phyloP scores from a whole-genome alignment of 2,797 vertebrate genomes.

The Nannoperca obscura region DNA sequence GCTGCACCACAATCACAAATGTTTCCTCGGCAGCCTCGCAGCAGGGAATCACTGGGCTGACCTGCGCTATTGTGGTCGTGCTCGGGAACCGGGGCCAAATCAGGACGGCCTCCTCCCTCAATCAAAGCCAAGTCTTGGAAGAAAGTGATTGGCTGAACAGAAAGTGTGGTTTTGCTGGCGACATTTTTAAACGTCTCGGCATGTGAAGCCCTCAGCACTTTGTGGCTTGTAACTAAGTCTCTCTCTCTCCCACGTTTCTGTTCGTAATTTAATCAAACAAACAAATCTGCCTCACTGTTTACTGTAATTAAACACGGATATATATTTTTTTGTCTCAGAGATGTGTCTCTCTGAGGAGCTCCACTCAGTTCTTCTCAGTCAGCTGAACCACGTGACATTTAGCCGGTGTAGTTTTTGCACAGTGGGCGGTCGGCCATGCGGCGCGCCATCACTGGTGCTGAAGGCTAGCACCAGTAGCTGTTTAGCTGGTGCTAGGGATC shows the following conservation, averaged over 20 bases:
- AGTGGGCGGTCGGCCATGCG: constrained; percentile 6
- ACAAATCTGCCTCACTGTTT: not conserved
- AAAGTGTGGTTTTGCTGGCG: not conserved
- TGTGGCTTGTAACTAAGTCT: not conserved
- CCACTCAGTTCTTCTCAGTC: constrained; percentile 6
- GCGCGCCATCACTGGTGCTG: constrained; percentile 12
- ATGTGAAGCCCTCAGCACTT: no score
- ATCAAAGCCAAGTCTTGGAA: not conserved
- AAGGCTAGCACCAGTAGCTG: not conserved
- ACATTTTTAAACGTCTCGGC: not conserved
- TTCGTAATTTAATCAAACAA: not conserved
- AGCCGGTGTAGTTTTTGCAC: constrained; percentile 5
- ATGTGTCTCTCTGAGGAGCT: constrained; percentile 11
- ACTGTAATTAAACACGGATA: not conserved
- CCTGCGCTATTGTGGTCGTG: not conserved
- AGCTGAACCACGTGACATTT: constrained; percentile 9
- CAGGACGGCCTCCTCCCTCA: not conserved
- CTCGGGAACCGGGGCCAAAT: not conserved
- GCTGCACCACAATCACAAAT: not conserved
- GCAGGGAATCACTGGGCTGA: not conserved
- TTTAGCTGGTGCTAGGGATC: not conserved
- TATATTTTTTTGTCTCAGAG: not conserved
- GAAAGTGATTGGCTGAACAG: not conserved
- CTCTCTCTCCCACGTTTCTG: not conserved
- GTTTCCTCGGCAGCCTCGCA: not conserved